These are phyloP conservation scores for Pterois miles DNA, from an alignment of 2,797 vertebrate genomes.

Conservation along the genomic window DNA sequence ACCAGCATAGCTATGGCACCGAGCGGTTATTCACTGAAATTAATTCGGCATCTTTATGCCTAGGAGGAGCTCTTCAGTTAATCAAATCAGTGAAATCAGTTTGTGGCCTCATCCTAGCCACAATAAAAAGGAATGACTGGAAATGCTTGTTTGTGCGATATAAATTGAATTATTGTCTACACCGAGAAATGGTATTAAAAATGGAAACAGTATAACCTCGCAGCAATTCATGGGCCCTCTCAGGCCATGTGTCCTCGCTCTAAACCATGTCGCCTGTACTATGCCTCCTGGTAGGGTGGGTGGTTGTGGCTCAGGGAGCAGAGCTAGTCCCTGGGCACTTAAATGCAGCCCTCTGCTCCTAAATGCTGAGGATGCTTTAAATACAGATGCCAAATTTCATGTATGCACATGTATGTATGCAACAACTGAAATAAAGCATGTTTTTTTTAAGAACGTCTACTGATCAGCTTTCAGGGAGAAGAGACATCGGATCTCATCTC, in stretches of 20 bases:
- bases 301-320: neutral
- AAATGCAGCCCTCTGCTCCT: neutral
- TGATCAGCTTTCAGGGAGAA: neutral
- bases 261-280: neutral
- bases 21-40: slow-evolving; percentile 66
- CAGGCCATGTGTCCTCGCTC: slow-evolving; percentile 8
- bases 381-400: too few relatives aligned
- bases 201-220: neutral
- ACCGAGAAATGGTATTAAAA: slow-evolving; percentile 38
- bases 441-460: too few relatives aligned
- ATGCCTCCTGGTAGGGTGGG: neutral
- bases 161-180: slow-evolving; percentile 67
- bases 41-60: slow-evolving; percentile 71
- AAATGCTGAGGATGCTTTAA: neutral
- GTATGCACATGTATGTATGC: too few relatives aligned
- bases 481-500: slow-evolving; percentile 13
- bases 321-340: neutral
- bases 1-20: slow-evolving; percentile 50
- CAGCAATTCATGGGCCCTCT: neutral
- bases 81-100: slow-evolving; percentile 78
- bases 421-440: too few relatives aligned
- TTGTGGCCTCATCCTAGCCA: slow-evolving; percentile 53
- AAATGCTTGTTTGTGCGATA: slow-evolving; percentile 61
- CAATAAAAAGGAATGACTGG: slow-evolving; percentile 72
- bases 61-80: slow-evolving; percentile 71